Percentiles rank a stretch among this genome's conserved stretches.
phyloP scores from a whole-genome alignment of 2,797 vertebrate genomes.

The Bufotes viridis region DNA sequence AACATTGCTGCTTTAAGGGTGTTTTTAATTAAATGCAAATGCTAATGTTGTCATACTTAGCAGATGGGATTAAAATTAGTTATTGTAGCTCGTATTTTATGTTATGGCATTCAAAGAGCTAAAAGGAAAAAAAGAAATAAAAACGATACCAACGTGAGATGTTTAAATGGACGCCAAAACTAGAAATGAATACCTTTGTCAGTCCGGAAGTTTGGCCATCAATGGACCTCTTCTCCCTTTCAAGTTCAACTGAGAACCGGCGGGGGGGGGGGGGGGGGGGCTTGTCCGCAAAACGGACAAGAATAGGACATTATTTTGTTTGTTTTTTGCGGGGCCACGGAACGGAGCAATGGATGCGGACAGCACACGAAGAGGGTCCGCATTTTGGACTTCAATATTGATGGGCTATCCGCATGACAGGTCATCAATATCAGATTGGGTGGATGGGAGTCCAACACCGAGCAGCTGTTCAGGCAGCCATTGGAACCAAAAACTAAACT shows the following conservation, averaged over 20 bases:
- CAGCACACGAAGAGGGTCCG: too few species aligned
- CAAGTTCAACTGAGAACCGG: neutral
- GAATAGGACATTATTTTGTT: too few species aligned
- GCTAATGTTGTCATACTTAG: constrained; percentile 99
- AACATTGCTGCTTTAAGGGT: constrained; percentile 92
- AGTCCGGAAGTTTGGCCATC: neutral
- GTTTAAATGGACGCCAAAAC: constrained; percentile 69
- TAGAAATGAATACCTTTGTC: neutral
- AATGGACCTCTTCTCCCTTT: neutral
- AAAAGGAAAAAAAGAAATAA: constrained; percentile 84
- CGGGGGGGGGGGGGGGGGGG: too few species aligned
- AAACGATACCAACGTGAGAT: constrained; percentile 85
- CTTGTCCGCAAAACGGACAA: too few species aligned
- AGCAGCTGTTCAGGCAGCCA: too few species aligned
- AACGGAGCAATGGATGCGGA: too few species aligned
- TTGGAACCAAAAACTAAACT: too few species aligned
- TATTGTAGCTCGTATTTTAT: constrained; percentile 99
- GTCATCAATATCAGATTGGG: too few species aligned
- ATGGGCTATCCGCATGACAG: too few species aligned
- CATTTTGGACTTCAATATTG: too few species aligned
- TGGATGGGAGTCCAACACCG: too few species aligned
- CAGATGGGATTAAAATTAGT: constrained; percentile 99
- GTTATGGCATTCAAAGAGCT: constrained; percentile 91
- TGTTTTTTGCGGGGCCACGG: too few species aligned
- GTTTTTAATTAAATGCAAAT: constrained; percentile 99